A percentile compares a stretch with the other conserved stretches of the same genome.
Evolutionary conservation across 2,888 invertebrate genomes (phyloP).

Genomic region (Apodemia mormo): DNA sequence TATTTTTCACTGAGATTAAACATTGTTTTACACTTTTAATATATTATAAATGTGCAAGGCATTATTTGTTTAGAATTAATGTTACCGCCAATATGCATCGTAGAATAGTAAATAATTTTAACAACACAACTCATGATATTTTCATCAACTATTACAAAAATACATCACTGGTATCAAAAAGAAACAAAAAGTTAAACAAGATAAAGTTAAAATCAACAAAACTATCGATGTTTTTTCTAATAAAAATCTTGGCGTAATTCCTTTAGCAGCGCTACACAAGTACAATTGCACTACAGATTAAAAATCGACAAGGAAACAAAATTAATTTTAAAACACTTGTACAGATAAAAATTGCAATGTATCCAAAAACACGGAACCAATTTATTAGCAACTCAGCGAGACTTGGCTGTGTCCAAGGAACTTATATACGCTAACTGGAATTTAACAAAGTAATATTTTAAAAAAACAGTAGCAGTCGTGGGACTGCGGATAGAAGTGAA

Average conservation of each 20-base stretch:
- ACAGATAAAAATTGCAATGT: not conserved
- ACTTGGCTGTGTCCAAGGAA: no score
- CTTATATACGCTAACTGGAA: no score
- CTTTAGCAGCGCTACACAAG: not conserved
- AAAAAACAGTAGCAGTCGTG: no score
- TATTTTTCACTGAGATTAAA: constrained; percentile 16
- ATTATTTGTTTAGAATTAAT: constrained; percentile 49
- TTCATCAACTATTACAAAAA: constrained; percentile 34
- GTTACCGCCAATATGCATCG: constrained; percentile 63
- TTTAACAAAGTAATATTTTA: no score
- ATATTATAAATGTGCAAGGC: constrained; percentile 4
- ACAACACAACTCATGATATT: constrained; percentile 48
- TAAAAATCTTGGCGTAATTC: constrained; percentile 57
- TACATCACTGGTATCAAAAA: constrained; percentile 34
- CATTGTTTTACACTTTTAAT: constrained; percentile 18
- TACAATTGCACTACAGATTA: constrained; percentile 10
- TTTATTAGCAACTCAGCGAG: no score
- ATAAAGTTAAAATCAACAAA: constrained; percentile 39
- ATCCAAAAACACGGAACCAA: no score
- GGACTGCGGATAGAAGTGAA: no score
- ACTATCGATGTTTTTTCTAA: constrained; percentile 58
- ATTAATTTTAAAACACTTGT: not conserved
- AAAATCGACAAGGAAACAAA: not conserved
- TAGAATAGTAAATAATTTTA: constrained; percentile 45
- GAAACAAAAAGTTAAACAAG: constrained; percentile 39